Evolutionary conservation across 2,888 invertebrate species (phyloP).

Genomic region (Netelia virgata): DNA sequence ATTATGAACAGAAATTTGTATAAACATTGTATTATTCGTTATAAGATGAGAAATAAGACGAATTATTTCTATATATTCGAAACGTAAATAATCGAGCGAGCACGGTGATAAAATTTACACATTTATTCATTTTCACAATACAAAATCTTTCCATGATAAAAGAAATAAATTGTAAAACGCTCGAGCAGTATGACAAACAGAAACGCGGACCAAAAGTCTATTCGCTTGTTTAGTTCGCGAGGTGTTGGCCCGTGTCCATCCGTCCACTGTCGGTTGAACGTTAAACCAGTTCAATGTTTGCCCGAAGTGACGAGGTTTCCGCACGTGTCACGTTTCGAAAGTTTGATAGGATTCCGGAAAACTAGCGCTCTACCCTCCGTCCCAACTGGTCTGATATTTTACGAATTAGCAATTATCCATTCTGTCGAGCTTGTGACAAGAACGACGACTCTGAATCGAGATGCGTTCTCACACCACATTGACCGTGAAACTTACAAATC

Average conservation of each 20-base stretch:
- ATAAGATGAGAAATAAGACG: too few species aligned
- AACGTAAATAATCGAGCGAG: too few species aligned
- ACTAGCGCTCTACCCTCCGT: background rate
- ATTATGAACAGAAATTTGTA: too few species aligned
- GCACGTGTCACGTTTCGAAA: slow-evolving; percentile 4
- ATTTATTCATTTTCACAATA: too few species aligned
- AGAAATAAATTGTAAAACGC: background rate
- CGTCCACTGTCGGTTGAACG: background rate
- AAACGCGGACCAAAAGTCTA: background rate
- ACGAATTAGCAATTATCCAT: slow-evolving; percentile 35
- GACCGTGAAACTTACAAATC: background rate
- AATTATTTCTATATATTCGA: too few species aligned
- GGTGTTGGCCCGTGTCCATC: background rate
- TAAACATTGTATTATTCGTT: too few species aligned
- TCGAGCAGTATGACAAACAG: background rate
- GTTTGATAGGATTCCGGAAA: slow-evolving; percentile 11
- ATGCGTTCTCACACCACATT: background rate
- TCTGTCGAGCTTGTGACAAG: background rate
- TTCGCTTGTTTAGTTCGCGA: slow-evolving; percentile 13
- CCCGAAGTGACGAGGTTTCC: background rate
- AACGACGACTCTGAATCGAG: background rate
- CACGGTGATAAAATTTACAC: too few species aligned
- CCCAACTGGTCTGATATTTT: slow-evolving; percentile 6
- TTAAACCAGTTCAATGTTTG: background rate
- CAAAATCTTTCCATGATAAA: too few species aligned